These are phyloP conservation scores for Pelmatolapia mariae DNA, from an alignment of 2,113 vertebrate species.

Conservation along the genomic window DNA sequence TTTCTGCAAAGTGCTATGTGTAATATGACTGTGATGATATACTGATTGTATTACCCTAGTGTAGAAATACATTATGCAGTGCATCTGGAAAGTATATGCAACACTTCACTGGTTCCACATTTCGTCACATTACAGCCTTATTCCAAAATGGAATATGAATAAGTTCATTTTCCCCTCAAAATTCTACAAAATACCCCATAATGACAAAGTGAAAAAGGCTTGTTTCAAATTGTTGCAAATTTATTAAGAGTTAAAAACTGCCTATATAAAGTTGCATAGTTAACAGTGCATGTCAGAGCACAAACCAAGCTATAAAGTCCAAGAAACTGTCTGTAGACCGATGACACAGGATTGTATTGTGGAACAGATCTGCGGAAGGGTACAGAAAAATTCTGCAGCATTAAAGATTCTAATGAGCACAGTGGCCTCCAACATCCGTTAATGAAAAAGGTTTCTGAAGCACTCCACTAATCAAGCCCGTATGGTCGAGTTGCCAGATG, in stretches of 20 bases:
- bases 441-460: background rate
- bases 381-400: background rate
- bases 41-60: background rate
- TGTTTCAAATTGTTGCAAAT: background rate
- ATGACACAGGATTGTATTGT: background rate
- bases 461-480: background rate
- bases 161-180: background rate
- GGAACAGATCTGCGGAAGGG: accelerated
- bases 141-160: background rate
- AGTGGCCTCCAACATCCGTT: accelerated
- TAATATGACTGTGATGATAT: background rate
- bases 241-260: background rate
- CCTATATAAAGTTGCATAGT: background rate
- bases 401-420: background rate
- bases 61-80: background rate
- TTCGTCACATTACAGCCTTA: background rate
- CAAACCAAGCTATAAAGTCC: background rate
- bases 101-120: background rate
- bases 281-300: background rate
- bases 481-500: background rate
- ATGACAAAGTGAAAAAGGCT: background rate
- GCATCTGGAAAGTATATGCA: accelerated
- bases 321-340: background rate
- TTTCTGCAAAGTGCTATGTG: background rate
- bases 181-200: background rate